Evolutionary conservation across 2,888 invertebrate species (phyloP), one percentile per base, ranked within the genome.

Genomic region (Carabus problematicus): DNA sequence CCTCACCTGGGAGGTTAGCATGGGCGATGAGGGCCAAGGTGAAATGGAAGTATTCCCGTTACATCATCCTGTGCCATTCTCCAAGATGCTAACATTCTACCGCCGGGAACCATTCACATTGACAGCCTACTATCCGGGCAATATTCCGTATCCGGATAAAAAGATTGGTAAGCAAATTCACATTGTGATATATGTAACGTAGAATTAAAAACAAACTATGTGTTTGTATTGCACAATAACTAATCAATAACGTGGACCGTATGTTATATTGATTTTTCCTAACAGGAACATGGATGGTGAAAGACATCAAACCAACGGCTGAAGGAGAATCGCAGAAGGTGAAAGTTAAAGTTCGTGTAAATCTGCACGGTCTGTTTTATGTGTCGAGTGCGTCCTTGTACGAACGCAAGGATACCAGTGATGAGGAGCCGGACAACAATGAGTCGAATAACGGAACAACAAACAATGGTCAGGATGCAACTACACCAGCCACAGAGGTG

Each of bases 281-380:
- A 75, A 19, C 75, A 91, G 92, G 91, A 73, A 85, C 87, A 70
- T 95, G 92, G 88, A 83, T 87, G 58, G 89, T 95, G 71, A 90
- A 89, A 77, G 93, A 94, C 77, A 88, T 98, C 4, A 91, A 91
- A 75, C 94, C 98, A 3, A 92, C 91, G 39, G 82, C 92, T 0
- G 94, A 94, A 72, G 97, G 97, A 40, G 95, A 95, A 77, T 89
- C 92, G n/a, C 92, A 95, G 72, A 98, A 97, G 82, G 92, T 98
- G 0, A 98, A 98, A 83, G 91, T 99, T 3, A 98, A 98, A 85
- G 95, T 96, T 6, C 88, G 97, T 75, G 87, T 99, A 64, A 97
- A 98, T 84, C 86, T 93, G 60, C 93, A 99, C 81, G 98, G 99
- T 61, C 91, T 98, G 71, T 91, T 99, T 78, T 88, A 89, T 9